Conservation (phyloP, 1,140 invertebrate genomes). For the Trichonephila clavata region DNA sequence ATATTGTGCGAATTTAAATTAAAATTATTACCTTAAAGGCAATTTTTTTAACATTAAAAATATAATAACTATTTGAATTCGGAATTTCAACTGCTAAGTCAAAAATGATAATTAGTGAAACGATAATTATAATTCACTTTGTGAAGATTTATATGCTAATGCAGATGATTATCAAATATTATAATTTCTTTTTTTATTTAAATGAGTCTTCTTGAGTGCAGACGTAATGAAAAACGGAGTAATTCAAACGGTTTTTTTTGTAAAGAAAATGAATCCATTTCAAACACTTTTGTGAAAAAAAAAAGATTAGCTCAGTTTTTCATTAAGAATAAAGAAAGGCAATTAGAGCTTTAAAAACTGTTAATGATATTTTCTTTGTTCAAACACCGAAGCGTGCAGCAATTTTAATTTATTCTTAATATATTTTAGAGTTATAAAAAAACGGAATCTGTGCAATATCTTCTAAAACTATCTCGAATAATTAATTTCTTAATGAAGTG, state of each 20-base stretch:
- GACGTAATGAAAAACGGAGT: neutral
- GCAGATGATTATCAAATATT: neutral
- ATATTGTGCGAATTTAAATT: no score
- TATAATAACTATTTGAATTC: no score
- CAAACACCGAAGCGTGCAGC: neutral
- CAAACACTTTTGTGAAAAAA: neutral
- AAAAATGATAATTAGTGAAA: no score
- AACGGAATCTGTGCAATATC: neutral
- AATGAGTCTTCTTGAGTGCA: neutral
- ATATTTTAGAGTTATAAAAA: neutral
- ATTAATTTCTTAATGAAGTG: constrained; percentile 72
- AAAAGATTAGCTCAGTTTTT: neutral
- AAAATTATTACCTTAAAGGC: no score
- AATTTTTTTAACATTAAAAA: no score
- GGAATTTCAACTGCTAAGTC: no score
- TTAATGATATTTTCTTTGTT: constrained; percentile 48
- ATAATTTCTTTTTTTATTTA: neutral
- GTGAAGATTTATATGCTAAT: neutral
- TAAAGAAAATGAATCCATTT: neutral
- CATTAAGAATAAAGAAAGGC: constrained; percentile 16
- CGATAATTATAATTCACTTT: no score
- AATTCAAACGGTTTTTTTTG: neutral
- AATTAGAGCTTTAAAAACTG: constrained; percentile 42
- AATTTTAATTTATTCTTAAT: constrained; percentile 43
- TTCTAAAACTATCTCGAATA: constrained; percentile 37